phyloP scores from a whole-genome alignment of 1,140 invertebrate genomes.

The Mya arenaria region DNA sequence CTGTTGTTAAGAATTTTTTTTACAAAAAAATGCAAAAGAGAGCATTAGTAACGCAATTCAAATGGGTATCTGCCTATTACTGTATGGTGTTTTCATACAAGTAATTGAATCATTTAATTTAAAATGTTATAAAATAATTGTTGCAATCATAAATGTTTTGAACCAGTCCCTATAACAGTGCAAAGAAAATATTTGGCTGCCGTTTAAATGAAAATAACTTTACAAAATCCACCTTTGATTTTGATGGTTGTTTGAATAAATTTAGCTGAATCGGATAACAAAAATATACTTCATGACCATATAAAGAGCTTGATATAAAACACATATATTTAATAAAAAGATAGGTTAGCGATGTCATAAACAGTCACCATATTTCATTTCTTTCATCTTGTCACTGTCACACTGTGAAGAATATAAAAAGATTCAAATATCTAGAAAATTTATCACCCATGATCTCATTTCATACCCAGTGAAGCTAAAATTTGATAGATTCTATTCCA shows the following conservation, averaged over 20 bases:
- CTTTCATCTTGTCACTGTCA: background rate
- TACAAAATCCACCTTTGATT: background rate
- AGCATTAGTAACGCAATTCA: background rate
- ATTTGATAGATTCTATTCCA: background rate
- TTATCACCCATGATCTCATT: conserved; percentile 4
- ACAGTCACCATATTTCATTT: conserved; percentile 2
- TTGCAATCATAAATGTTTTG: no score
- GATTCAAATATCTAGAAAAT: conserved; percentile 27
- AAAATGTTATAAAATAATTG: no score
- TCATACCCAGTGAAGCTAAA: conserved; percentile 11
- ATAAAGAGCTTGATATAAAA: background rate
- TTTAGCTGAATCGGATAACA: background rate
- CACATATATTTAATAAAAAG: background rate
- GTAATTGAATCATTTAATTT: no score
- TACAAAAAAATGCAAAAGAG: background rate
- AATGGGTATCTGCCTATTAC: no score
- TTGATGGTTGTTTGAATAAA: background rate
- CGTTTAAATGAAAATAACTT: background rate
- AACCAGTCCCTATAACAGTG: no score
- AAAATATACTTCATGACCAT: conserved; percentile 10
- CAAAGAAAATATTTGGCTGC: background rate
- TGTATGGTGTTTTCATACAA: no score
- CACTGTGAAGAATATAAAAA: conserved; percentile 20
- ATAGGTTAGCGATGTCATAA: conserved; percentile 2
- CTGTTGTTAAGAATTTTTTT: background rate